phyloP scores from a whole-genome alignment of 2,888 invertebrate genomes.

The Acronicta alni region DNA sequence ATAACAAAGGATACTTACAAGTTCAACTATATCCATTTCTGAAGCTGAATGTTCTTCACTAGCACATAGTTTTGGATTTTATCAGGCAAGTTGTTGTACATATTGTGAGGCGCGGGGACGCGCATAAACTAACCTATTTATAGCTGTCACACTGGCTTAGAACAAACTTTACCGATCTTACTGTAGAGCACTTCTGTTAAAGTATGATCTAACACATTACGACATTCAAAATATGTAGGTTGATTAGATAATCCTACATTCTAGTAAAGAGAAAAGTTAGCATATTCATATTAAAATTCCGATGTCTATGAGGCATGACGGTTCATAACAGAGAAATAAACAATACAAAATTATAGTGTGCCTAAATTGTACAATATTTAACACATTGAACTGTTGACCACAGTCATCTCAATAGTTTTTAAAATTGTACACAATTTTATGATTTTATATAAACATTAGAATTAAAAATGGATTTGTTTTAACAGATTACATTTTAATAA shows the following conservation, averaged over 20 bases:
- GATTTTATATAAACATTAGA: too few relatives aligned
- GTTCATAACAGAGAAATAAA: neutral
- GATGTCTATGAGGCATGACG: neutral
- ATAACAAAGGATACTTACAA: constrained; percentile 39
- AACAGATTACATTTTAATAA: too few relatives aligned
- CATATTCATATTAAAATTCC: constrained; percentile 3
- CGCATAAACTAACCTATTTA: constrained; percentile 77
- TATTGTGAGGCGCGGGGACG: constrained; percentile 47
- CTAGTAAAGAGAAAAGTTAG: constrained; percentile 22
- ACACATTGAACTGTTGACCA: too few relatives aligned
- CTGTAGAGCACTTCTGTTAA: constrained; percentile 43
- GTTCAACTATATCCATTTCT: constrained; percentile 49
- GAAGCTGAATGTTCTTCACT: constrained; percentile 27
- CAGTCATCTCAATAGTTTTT: too few relatives aligned
- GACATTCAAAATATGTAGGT: constrained; percentile 25
- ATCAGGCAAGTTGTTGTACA: constrained; percentile 45
- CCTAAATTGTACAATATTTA: neutral
- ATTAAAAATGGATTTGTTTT: too few relatives aligned
- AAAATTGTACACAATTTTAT: neutral
- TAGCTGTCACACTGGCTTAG: constrained; percentile 69
- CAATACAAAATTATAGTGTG: neutral
- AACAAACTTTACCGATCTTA: constrained; percentile 24
- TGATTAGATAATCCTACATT: constrained; percentile 32
- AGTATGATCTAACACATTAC: constrained; percentile 37
- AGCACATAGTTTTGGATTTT: constrained; percentile 56